Evolutionary conservation across 2,797 vertebrate genomes (phyloP).

Genomic region (Acropternis orthonyx): DNA sequence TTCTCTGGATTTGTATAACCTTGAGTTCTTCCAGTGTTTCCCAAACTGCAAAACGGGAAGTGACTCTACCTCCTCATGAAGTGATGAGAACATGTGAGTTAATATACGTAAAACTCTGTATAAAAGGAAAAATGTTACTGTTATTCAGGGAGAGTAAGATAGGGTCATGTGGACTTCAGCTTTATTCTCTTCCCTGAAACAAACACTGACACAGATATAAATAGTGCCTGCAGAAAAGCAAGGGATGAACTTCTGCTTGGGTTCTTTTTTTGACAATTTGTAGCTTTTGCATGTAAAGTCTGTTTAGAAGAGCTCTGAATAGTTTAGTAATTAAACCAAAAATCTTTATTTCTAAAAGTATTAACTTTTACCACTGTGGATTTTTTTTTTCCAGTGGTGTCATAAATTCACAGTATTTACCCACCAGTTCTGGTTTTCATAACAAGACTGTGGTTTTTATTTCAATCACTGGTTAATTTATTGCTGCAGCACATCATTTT

Average conservation of each 20-base stretch:
- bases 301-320: conserved; percentile 8
- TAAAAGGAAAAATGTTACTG: background rate
- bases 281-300: conserved; percentile 14
- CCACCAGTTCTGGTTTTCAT: conserved; percentile 57
- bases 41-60: conserved; percentile 5
- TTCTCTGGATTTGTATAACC: conserved; percentile 31
- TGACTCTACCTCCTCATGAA: background rate
- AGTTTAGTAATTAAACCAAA: conserved; percentile 34
- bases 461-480: conserved; percentile 64
- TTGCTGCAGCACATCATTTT: conserved; percentile 55
- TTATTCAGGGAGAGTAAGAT: background rate
- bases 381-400: conserved; percentile 35
- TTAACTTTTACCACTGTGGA: conserved; percentile 25
- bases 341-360: conserved; percentile 1
- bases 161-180: conserved; percentile 19
- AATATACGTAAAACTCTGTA: background rate
- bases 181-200: conserved; percentile 49
- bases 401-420: conserved; percentile 56
- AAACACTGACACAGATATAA: conserved; percentile 46
- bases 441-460: conserved; percentile 60
- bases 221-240: conserved; percentile 43
- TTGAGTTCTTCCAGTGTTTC: background rate
- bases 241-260: background rate
- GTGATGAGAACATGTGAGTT: background rate
- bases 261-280: background rate